phyloP scores from a whole-genome alignment of 2,888 invertebrate genomes.

The Calephelis perditalis region DNA sequence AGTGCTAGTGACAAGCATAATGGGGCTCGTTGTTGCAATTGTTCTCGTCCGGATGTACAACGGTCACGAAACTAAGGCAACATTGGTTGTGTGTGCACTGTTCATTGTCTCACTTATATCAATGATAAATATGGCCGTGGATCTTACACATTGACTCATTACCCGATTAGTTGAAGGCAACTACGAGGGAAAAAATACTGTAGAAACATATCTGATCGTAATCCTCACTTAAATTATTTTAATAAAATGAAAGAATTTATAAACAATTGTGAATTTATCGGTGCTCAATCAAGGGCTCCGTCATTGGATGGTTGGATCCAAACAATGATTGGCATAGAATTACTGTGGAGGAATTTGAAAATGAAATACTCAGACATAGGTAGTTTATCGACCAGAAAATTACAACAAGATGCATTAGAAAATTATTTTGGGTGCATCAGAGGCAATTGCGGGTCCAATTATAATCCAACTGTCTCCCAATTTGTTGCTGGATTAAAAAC shows the following conservation, averaged over 20 bases:
- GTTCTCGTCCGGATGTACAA: no score
- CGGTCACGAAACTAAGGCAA: no score
- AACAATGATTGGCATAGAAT: neutral
- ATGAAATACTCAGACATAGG: neutral
- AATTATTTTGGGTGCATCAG: neutral
- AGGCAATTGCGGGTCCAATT: neutral
- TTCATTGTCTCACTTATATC: no score
- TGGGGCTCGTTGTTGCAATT: no score
- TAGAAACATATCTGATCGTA: neutral
- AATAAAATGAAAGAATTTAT: neutral
- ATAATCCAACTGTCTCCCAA: neutral
- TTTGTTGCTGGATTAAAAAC: neutral
- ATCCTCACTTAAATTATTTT: neutral
- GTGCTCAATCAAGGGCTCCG: neutral
- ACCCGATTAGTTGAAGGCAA: no score
- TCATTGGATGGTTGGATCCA: neutral
- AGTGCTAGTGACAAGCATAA: no score
- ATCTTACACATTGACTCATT: no score
- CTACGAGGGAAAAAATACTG: neutral
- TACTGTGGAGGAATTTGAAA: conserved; percentile 1
- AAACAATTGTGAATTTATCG: neutral
- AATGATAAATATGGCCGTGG: no score
- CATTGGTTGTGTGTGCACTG: no score
- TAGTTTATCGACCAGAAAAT: neutral
- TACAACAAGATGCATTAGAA: neutral